A percentile compares a stretch with the other conserved stretches of the same genome.
Evolutionary conservation across 2,888 invertebrate genomes (phyloP).

Genomic region (Acheta domesticus): DNA sequence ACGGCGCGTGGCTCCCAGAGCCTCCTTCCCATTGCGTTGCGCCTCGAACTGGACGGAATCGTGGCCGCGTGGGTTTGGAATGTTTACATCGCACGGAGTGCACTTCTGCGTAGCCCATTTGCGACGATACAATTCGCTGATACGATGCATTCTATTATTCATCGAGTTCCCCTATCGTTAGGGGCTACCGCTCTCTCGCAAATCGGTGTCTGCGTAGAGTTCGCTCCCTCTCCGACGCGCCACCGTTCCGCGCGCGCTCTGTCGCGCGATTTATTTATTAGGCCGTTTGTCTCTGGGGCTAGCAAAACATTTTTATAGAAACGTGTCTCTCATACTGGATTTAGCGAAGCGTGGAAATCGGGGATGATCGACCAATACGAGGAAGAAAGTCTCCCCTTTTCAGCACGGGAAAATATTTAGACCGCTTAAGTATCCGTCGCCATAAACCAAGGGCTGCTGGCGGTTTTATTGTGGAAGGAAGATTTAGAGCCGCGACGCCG

Average conservation of each 20-base stretch:
- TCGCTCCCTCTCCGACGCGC: background rate
- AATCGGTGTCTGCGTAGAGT: background rate
- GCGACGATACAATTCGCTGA: background rate
- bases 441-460: background rate
- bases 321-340: background rate
- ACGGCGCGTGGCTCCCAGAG: background rate
- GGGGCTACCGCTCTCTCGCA: background rate
- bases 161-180: background rate
- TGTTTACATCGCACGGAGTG: background rate
- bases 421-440: background rate
- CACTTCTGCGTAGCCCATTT: background rate
- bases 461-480: background rate
- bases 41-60: background rate
- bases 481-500: background rate
- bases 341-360: background rate
- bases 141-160: background rate
- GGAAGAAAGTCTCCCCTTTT: background rate
- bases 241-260: background rate
- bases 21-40: background rate
- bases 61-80: background rate
- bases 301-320: background rate
- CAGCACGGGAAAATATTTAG: background rate
- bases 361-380: background rate
- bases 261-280: slow-evolving; percentile 1
- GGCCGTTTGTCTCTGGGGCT: background rate